These are phyloP conservation scores for Doryteuthis pealeii DNA, from an alignment of 1,140 invertebrate species.

Conservation along the genomic window DNA sequence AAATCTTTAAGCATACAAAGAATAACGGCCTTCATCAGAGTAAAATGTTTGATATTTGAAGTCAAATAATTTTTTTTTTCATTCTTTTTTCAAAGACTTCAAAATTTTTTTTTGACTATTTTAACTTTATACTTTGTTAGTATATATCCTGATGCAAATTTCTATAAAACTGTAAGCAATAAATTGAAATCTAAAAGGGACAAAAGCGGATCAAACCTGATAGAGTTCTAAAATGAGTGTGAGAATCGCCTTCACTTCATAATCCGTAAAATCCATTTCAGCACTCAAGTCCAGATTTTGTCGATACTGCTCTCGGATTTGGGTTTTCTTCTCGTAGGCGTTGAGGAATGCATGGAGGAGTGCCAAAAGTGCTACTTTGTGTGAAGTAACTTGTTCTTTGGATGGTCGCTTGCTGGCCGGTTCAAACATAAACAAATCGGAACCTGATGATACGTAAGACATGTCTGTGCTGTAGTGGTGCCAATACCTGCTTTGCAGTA, in stretches of 20 bases:
- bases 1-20: too few relatives aligned
- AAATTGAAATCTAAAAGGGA: too few relatives aligned
- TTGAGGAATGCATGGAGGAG: conserved; percentile 1
- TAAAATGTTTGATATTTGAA: too few relatives aligned
- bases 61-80: too few relatives aligned
- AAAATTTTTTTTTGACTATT: too few relatives aligned
- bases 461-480: not conserved
- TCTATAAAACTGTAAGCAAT: too few relatives aligned
- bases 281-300: not conserved
- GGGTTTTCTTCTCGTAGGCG: conserved; percentile 6
- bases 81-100: too few relatives aligned
- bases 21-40: too few relatives aligned
- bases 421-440: conserved; percentile 10
- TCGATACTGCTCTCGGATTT: not conserved
- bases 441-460: not conserved
- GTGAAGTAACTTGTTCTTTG: conserved; percentile 11
- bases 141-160: too few relatives aligned
- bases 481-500: not conserved
- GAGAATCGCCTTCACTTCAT: not conserved
- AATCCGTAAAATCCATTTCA: not conserved
- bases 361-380: not conserved
- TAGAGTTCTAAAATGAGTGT: conserved; percentile 8
- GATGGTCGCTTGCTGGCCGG: not conserved
- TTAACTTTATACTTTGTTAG: too few relatives aligned
- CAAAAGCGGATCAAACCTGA: too few relatives aligned